Percentiles rank a stretch among this genome's conserved stretches.
Conservation (phyloP, 2,797 vertebrate genomes). For the Rhynchotus rufescens region DNA sequence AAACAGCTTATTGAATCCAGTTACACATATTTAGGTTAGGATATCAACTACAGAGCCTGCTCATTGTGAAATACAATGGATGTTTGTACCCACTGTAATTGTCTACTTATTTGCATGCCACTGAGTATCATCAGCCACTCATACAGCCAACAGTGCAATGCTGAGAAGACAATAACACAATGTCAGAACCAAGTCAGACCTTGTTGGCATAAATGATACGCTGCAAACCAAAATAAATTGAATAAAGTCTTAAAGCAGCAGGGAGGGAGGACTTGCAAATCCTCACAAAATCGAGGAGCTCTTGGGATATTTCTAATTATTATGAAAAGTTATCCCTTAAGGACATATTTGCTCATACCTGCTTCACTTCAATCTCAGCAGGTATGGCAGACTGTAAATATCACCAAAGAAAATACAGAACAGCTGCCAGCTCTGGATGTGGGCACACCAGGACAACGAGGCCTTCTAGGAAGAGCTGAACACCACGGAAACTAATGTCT, state of each 20-base stretch:
- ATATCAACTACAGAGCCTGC: slow-evolving; percentile 8
- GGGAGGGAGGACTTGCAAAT: background rate
- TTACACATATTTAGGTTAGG: slow-evolving; percentile 22
- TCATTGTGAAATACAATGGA: slow-evolving; percentile 47
- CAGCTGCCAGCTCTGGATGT: background rate
- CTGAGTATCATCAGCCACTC: slow-evolving; percentile 9
- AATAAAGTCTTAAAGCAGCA: slow-evolving; percentile 5
- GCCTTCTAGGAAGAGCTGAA: background rate
- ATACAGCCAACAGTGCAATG: slow-evolving; percentile 12
- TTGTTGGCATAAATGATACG: slow-evolving; percentile 26
- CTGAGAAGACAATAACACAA: slow-evolving; percentile 13
- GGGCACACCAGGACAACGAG: accelerated
- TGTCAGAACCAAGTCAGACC: slow-evolving; percentile 44
- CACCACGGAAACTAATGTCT: background rate
- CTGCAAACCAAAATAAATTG: slow-evolving; percentile 25
- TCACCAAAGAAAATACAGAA: background rate
- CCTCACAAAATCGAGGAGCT: background rate
- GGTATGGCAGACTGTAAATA: background rate
- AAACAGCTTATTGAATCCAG: slow-evolving; percentile 16
- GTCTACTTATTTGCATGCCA: slow-evolving; percentile 49
- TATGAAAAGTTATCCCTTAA: background rate
- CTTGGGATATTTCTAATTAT: background rate
- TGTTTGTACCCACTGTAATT: slow-evolving; percentile 56
- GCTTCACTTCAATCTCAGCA: background rate
- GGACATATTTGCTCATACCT: background rate